Base-by-base conservation (phyloP, 2,888 invertebrate genomes). In the Agrochola lychnidis region DNA sequence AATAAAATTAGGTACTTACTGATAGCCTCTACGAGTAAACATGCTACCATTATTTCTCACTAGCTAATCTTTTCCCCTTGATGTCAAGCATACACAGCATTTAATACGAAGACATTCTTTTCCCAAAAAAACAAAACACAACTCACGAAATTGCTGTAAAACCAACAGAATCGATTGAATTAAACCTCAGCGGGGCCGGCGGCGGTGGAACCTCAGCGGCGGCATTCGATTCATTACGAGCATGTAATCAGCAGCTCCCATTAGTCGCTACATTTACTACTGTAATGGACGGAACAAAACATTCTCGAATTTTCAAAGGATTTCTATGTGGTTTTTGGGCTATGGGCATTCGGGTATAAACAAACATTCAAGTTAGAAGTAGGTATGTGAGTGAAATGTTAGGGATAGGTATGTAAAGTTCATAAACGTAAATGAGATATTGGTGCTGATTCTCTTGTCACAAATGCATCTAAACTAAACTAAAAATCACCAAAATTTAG, bases 171-270 rank as follows among this genome's bases (percentile, higher is more conserved):
- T 82, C 73, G 36, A 82, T 82, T 70, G 57, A 81, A 73, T 73
- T 5, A 59, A 81, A 63, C 51, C 81, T 36, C 76, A 51, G 42
- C 10, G 68, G 14, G 78, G 56, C 59, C 59, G 30, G 30, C 14
- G 30, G 75, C 36, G 48, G 66, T 12, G 19, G 68, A 76, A 78
- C 73, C 74, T 67, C 63, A 70, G 75, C 68, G 73, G 48, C 36
- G 78, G 74, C 80, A 73, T 85, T 79, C 77, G 76, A 80, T 77
- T 79, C 73, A 81, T 81, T 80, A 79, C 79, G 68, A 79, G 66
- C 78, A 74, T 76, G 87, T 87, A 85, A 82, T 87, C 85, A 87
- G 66, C 76, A 72, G 81, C 78, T 12, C 42, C 78, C 76, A 87
- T 87, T 87, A 81, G 62, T 61, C 76, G 84, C 72, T 67, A 76